Evolutionary conservation across 2,113 vertebrate species (phyloP), one percentile per base, ranked within the genome.

Genomic region (Megaleporinus macrocephalus): DNA sequence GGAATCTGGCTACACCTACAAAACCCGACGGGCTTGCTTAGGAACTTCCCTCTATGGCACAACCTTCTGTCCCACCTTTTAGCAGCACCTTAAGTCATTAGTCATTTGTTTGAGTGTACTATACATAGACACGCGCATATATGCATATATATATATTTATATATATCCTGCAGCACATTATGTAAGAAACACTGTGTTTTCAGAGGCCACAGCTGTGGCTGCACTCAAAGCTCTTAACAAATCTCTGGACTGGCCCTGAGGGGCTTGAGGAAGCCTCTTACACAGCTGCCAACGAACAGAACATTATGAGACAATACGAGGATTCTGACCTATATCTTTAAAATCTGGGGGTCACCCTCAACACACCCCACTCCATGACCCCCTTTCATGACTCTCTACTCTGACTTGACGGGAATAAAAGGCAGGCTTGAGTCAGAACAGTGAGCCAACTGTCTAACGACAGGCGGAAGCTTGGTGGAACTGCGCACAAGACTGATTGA

Each of bases 321-420:
- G 87, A 92, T 90, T 90, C 83, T 84, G 80, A 87, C 90, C 88
- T 89, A 91, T 93, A 94, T 94, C 93, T 93, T 93, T 90, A 88
- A 92, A 91, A 94, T 94, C 92, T 90, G 89, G 82, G 90, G 90
- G 89, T 92, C 89, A 79, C 89, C 85, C 86, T 68, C 76, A 73
- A 30, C 78, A 80, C 83, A 68, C 27, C 87, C 85, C 86, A 88
- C 87, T 86, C 77, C 16, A 85, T 80, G 87, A 89, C 80, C 68
- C 89, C 86, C 73, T 16, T 85, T 86, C 76, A 36, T 78, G 85
- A 83, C 86, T 87, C 86, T 81, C 87, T 62, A 78, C 84, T 85
- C 85, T 86, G 78, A 76, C 75, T 81, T 77, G 86, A 78, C 53
- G 36, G 80, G 85, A 89, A 92, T 91, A 91, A 94, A 93, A 94